Conservation (phyloP, 2,113 vertebrate genomes). For the Glareola pratincola region DNA sequence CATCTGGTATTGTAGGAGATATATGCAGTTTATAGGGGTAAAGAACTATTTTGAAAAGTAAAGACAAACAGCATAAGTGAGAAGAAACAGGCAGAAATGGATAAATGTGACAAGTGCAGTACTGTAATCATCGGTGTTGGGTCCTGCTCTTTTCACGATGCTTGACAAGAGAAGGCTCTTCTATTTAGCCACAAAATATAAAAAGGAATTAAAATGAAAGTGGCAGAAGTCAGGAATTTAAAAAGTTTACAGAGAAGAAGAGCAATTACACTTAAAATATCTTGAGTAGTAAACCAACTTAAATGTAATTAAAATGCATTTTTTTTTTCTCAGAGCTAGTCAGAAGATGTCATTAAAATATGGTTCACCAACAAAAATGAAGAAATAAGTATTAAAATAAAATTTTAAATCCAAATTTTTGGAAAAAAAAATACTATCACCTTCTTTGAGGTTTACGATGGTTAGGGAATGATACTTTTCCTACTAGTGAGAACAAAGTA, state of each 20-base stretch:
- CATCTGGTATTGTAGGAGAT: background rate
- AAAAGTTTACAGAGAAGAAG: background rate
- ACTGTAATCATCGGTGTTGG: background rate
- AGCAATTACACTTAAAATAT: background rate
- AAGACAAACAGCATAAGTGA: conserved; percentile 41
- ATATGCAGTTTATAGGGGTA: background rate
- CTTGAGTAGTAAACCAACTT: background rate
- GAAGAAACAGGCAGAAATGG: background rate
- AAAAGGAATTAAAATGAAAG: background rate
- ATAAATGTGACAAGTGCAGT: background rate
- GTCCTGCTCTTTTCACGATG: background rate
- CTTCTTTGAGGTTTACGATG: background rate
- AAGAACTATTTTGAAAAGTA: conserved; percentile 44
- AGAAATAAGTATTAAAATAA: background rate
- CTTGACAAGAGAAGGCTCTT: background rate
- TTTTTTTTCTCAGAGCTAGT: background rate
- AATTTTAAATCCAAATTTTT: background rate
- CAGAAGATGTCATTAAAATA: background rate
- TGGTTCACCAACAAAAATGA: background rate
- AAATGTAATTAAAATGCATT: background rate
- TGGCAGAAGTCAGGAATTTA: background rate
- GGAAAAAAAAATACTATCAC: fast-evolving
- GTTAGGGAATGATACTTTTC: background rate
- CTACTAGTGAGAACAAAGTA: background rate
- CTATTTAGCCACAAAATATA: background rate